A percentile compares a stretch with the other conserved stretches of the same genome.
phyloP scores from a whole-genome alignment of 1,140 invertebrate genomes.

The Daktulosphaira vitifoliae region DNA sequence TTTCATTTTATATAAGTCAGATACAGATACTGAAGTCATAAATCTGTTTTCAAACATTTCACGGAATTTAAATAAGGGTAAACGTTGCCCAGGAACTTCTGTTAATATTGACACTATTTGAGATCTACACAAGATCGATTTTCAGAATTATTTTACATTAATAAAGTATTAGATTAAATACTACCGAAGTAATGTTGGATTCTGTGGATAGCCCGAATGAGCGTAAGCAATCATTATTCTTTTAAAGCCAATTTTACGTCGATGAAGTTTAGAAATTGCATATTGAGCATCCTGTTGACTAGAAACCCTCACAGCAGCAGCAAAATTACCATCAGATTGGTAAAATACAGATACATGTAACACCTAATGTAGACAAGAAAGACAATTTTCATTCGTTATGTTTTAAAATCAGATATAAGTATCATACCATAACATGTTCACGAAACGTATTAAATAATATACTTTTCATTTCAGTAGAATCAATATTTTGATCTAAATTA shows the following conservation, averaged over 20 bases:
- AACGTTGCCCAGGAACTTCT: constrained; percentile 63
- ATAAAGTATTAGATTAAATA: not conserved
- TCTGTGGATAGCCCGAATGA: constrained; percentile 51
- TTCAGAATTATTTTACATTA: too few relatives aligned
- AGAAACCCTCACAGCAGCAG: constrained; percentile 58
- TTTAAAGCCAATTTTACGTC: constrained; percentile 72
- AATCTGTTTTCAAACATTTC: constrained; percentile 76
- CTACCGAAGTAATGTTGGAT: constrained; percentile 56
- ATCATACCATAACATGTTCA: constrained; percentile 24
- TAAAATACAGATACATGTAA: constrained; percentile 55
- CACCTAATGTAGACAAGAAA: constrained; percentile 47
- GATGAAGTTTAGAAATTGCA: constrained; percentile 72
- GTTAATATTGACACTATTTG: constrained; percentile 50
- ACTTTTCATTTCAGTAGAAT: constrained; percentile 54
- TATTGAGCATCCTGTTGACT: constrained; percentile 63
- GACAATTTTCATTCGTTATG: not conserved
- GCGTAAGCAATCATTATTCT: constrained; percentile 69
- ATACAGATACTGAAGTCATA: constrained; percentile 65
- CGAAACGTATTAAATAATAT: constrained; percentile 27
- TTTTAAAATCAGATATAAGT: not conserved
- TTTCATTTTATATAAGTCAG: constrained; percentile 70
- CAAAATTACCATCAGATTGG: constrained; percentile 59
- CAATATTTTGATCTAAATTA: constrained; percentile 68
- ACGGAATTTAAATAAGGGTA: constrained; percentile 77
- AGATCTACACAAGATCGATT: constrained; percentile 43